Conservation (phyloP, 2,797 vertebrate species). For the Carduelis carduelis region DNA sequence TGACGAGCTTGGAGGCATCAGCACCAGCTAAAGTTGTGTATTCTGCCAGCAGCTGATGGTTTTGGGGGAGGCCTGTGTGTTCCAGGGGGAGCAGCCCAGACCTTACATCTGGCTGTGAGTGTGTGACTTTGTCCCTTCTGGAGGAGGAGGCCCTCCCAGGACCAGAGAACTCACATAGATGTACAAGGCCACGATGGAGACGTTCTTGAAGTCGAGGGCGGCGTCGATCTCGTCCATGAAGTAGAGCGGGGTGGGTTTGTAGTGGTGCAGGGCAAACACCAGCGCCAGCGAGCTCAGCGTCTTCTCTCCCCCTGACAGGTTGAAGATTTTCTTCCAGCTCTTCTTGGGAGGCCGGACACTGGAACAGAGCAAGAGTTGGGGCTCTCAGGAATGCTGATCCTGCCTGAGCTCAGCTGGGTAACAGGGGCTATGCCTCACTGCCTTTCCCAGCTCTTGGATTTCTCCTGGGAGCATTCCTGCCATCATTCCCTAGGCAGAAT, state of each 20-base stretch:
- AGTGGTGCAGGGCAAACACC: conserved; percentile 97
- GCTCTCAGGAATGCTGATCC: accelerated
- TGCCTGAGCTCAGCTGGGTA: neutral
- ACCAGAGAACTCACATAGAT: conserved; percentile 87
- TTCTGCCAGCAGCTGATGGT: neutral
- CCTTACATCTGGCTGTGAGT: neutral
- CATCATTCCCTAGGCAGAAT: accelerated
- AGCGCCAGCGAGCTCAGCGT: conserved; percentile 95
- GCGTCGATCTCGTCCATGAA: conserved; percentile 99
- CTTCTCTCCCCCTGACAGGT: conserved; percentile 96
- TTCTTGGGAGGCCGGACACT: conserved; percentile 98
- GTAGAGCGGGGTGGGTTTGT: conserved; percentile 95
- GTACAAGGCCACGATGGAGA: conserved; percentile 95
- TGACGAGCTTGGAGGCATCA: too few species aligned
- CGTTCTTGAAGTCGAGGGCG: conserved; percentile 97
- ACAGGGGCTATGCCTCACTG: accelerated
- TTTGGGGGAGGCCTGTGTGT: neutral
- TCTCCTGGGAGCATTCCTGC: neutral
- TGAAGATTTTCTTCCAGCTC: conserved; percentile 99
- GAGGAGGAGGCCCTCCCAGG: neutral
- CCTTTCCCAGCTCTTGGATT: accelerated
- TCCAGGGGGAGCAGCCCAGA: neutral
- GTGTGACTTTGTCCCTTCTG: neutral
- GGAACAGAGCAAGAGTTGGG: neutral
- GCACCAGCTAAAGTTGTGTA: neutral